Evolutionary conservation across 2,888 invertebrate genomes (phyloP).

Genomic region (Campoplex capitator): DNA sequence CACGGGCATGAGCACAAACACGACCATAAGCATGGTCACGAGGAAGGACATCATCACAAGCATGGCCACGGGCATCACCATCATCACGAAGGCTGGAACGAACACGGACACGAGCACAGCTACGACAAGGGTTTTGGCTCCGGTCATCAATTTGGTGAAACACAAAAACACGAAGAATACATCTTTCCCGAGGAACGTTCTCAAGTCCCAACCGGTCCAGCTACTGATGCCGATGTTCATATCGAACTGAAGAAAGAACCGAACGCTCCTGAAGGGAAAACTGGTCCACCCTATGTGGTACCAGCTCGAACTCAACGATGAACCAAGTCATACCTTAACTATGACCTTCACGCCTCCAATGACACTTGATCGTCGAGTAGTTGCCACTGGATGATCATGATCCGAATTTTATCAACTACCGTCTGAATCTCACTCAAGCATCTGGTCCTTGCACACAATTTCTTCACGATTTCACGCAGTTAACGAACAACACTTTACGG

Average conservation of each 20-base stretch:
- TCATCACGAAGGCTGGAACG: slow-evolving; percentile 69
- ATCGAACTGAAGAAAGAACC: slow-evolving; percentile 69
- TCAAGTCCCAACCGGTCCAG: slow-evolving; percentile 56
- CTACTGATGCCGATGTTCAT: slow-evolving; percentile 59
- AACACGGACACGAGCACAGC: slow-evolving; percentile 74
- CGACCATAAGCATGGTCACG: slow-evolving; percentile 67
- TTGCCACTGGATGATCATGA: slow-evolving; percentile 31
- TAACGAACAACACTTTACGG: not conserved
- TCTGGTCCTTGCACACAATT: slow-evolving; percentile 29
- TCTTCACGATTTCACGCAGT: not conserved
- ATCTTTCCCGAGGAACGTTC: slow-evolving; percentile 74
- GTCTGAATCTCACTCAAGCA: slow-evolving; percentile 4
- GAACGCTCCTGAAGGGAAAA: slow-evolving; percentile 55
- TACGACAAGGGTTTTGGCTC: slow-evolving; percentile 69
- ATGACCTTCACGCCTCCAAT: slow-evolving; percentile 29
- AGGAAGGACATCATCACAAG: slow-evolving; percentile 66
- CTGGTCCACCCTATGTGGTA: slow-evolving; percentile 43
- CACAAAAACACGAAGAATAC: slow-evolving; percentile 77
- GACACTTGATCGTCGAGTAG: slow-evolving; percentile 32
- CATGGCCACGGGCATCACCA: slow-evolving; percentile 74
- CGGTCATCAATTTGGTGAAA: slow-evolving; percentile 72
- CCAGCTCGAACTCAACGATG: slow-evolving; percentile 33
- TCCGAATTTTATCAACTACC: not conserved
- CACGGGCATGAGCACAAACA: slow-evolving; percentile 73
- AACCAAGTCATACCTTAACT: not conserved